Conservation (phyloP, 2,888 invertebrate species). For the Anoplius nigerrimus region DNA sequence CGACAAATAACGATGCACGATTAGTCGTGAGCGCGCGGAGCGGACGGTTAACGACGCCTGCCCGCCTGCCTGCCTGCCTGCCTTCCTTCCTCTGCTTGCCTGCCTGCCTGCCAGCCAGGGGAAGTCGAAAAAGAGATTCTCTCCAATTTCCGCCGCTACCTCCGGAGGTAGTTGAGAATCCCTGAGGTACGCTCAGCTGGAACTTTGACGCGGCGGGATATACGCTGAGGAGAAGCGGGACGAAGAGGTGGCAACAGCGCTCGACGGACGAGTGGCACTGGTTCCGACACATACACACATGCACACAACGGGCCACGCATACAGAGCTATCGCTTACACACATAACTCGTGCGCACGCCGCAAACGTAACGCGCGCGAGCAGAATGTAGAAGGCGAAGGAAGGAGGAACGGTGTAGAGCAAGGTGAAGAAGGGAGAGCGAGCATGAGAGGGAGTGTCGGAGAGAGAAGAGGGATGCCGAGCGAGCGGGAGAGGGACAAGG, state of each 20-base stretch:
- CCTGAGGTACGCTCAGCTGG: slow-evolving; percentile 64
- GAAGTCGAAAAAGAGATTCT: slow-evolving; percentile 1
- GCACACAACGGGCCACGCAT: slow-evolving; percentile 6
- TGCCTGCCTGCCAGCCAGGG: background rate
- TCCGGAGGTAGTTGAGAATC: slow-evolving; percentile 54
- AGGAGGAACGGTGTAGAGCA: slow-evolving; percentile 20
- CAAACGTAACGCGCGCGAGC: slow-evolving; percentile 5
- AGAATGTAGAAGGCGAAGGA: slow-evolving; percentile 31
- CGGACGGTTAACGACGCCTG: too few species aligned
- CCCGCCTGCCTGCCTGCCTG: too few species aligned
- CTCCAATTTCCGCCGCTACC: background rate
- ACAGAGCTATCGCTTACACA: background rate
- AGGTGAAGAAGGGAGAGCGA: slow-evolving; percentile 33
- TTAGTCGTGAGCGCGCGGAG: too few species aligned
- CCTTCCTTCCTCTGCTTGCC: too few species aligned
- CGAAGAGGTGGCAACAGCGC: slow-evolving; percentile 69
- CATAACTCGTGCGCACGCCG: too few species aligned
- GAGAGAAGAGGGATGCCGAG: slow-evolving; percentile 7
- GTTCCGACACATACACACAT: slow-evolving; percentile 37
- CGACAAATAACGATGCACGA: too few species aligned
- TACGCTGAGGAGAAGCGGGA: slow-evolving; percentile 50
- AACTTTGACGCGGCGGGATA: slow-evolving; percentile 49
- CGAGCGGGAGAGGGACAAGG: slow-evolving; percentile 20
- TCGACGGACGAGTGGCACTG: slow-evolving; percentile 61
- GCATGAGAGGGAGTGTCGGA: slow-evolving; percentile 27